These are phyloP conservation scores for Dasypolia templi DNA, from an alignment of 2,888 invertebrate genomes.

Conservation along the genomic window DNA sequence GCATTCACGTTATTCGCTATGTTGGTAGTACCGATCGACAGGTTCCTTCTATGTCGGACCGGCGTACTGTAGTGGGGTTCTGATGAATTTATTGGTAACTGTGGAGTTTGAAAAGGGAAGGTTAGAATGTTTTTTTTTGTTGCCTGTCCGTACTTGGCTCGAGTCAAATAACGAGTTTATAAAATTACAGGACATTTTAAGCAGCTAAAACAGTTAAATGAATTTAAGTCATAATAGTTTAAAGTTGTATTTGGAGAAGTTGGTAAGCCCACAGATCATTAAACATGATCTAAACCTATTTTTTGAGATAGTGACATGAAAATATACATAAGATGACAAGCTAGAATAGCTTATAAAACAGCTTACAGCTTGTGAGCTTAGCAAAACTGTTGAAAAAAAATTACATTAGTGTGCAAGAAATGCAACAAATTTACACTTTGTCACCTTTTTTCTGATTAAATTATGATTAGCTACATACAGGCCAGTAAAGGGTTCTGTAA, in stretches of 20 bases:
- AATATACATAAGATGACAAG: neutral
- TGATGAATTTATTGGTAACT: constrained; percentile 80
- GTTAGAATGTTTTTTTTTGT: neutral
- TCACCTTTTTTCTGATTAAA: neutral
- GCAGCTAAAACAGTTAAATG: neutral
- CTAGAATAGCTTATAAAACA: neutral
- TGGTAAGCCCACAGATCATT: neutral
- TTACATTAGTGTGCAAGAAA: neutral
- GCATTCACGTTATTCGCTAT: constrained; percentile 79
- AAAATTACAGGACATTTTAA: constrained; percentile 1
- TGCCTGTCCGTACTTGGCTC: neutral
- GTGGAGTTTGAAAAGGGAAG: constrained; percentile 39
- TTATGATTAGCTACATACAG: neutral
- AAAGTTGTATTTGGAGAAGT: neutral
- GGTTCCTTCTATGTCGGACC: constrained; percentile 86
- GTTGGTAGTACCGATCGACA: constrained; percentile 88
- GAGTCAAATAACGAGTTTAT: neutral
- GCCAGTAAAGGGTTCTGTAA: neutral
- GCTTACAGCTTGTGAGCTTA: no score
- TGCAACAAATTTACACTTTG: neutral
- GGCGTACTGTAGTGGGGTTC: constrained; percentile 89
- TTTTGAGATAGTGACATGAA: neutral
- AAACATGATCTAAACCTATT: neutral
- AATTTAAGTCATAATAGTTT: neutral
- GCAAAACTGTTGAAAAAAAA: no score